Evolutionary conservation across 2,888 invertebrate genomes (phyloP).

Genomic region (Glaucopsyche alexis): DNA sequence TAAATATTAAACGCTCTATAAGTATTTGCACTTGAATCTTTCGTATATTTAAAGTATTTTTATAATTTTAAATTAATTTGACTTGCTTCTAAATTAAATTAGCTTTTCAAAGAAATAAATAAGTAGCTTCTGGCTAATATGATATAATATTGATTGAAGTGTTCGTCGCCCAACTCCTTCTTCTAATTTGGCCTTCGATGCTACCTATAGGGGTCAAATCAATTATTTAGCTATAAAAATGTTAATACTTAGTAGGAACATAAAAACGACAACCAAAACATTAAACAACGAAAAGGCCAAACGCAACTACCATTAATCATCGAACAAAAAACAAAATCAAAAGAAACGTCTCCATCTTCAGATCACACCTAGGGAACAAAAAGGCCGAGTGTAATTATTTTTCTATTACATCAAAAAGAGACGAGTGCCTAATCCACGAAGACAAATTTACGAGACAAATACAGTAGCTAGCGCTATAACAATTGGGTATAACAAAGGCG

Average conservation of each 20-base stretch:
- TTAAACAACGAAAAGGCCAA: background rate
- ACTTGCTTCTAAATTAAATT: background rate
- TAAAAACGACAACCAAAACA: background rate
- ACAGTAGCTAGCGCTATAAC: constrained; percentile 67
- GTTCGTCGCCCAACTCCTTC: background rate
- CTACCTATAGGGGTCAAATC: constrained; percentile 12
- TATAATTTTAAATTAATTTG: background rate
- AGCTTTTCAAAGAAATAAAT: background rate
- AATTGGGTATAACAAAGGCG: constrained; percentile 73
- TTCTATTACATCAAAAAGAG: constrained; percentile 21
- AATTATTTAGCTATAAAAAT: constrained; percentile 1
- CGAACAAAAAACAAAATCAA: background rate
- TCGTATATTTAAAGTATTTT: background rate
- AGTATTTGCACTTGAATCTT: background rate
- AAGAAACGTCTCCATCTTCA: background rate
- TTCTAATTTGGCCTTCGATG: background rate
- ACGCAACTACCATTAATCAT: background rate
- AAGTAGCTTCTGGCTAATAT: too few species aligned
- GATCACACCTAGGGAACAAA: background rate
- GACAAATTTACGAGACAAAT: constrained; percentile 59
- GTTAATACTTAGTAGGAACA: background rate
- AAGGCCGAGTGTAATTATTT: constrained; percentile 5
- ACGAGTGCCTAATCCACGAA: constrained; percentile 22
- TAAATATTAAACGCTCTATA: constrained; percentile 8
- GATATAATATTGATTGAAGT: background rate